These are phyloP conservation scores for Sternarchorhynchus goeldii DNA, from an alignment of 2,797 vertebrate species.

Conservation along the genomic window DNA sequence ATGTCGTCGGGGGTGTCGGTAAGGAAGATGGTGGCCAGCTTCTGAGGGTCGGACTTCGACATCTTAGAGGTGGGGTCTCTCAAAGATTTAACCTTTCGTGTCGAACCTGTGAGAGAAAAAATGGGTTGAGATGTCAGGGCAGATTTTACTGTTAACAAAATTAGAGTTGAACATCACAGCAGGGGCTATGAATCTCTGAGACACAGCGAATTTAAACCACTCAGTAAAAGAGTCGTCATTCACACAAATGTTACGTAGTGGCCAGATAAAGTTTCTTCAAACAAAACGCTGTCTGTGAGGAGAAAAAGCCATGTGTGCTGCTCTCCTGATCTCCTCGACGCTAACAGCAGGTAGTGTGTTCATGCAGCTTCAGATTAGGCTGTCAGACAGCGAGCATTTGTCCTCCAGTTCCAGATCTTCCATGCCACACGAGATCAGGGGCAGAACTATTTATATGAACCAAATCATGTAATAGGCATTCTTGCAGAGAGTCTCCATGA, in stretches of 20 bases:
- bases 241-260: background rate
- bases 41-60: constrained; percentile 94
- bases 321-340: constrained; percentile 17
- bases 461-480: constrained; percentile 24
- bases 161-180: no score
- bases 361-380: constrained; percentile 56
- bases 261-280: background rate
- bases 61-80: constrained; percentile 89
- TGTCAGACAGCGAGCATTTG: constrained; percentile 45
- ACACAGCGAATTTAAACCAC: background rate
- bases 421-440: background rate
- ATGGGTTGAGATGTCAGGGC: background rate
- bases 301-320: constrained; percentile 23
- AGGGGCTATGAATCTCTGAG: background rate
- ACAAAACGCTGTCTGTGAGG: constrained; percentile 19
- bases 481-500: constrained; percentile 27
- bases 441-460: constrained; percentile 20
- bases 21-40: constrained; percentile 81
- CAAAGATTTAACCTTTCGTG: constrained; percentile 90
- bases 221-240: background rate
- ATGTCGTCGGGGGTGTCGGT: constrained; percentile 89
- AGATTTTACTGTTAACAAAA: background rate
- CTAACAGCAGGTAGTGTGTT: constrained; percentile 39
- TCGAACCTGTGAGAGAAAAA: constrained; percentile 71
- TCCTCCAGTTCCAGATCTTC: background rate